phyloP scores from a whole-genome alignment of 2,113 vertebrate species.

The Alethe diademata region DNA sequence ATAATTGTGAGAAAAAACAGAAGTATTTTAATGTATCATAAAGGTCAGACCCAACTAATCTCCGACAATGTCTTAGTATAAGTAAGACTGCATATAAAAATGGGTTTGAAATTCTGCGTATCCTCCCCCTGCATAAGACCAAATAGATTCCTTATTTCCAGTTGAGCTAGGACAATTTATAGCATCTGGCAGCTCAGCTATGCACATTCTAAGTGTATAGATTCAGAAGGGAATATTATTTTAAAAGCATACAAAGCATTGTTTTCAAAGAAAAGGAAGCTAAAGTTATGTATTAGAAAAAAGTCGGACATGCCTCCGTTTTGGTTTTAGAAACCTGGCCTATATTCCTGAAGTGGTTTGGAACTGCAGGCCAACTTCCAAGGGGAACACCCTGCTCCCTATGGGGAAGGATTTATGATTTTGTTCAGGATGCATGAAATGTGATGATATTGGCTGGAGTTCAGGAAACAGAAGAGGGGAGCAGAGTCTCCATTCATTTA shows the following conservation, averaged over 20 bases:
- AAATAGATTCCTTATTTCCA: neutral
- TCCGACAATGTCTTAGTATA: neutral
- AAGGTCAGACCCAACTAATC: neutral
- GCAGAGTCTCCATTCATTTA: neutral
- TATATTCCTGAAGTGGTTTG: neutral
- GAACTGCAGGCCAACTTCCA: neutral
- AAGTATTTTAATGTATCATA: neutral
- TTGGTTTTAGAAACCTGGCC: slow-evolving; percentile 5
- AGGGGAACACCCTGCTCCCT: slow-evolving; percentile 39
- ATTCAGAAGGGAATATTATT: neutral
- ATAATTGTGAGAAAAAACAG: neutral
- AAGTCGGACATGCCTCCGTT: neutral
- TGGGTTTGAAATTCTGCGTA: neutral
- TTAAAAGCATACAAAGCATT: neutral
- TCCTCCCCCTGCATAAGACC: neutral
- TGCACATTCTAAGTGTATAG: neutral
- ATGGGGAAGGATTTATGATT: slow-evolving; percentile 31
- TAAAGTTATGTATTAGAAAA: neutral
- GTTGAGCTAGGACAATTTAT: neutral
- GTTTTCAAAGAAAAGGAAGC: neutral
- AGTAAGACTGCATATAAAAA: neutral
- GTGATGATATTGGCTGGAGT: neutral
- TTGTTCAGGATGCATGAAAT: slow-evolving; percentile 8
- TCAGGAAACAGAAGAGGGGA: neutral
- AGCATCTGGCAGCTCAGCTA: neutral